phyloP scores from a whole-genome alignment of 2,888 invertebrate genomes.

The Sinelater perroti region DNA sequence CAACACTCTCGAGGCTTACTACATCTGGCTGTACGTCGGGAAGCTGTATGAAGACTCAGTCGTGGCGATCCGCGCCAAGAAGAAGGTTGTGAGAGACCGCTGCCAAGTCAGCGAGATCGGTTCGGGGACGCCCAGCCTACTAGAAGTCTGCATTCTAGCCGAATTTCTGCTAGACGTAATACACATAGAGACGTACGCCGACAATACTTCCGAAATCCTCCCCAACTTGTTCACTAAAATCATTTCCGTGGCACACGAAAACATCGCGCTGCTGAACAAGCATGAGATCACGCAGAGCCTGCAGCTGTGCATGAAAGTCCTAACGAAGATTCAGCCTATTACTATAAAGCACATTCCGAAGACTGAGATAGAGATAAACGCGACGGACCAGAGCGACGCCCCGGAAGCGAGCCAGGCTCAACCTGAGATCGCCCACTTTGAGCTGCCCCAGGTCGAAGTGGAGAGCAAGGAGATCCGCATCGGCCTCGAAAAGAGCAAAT shows the following conservation, averaged over 20 bases:
- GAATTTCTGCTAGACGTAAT: constrained; percentile 81
- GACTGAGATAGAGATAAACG: constrained; percentile 20
- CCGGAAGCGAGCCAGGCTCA: constrained; percentile 6
- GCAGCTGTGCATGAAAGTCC: constrained; percentile 75
- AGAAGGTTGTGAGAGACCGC: constrained; percentile 48
- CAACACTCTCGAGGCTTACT: constrained; percentile 83
- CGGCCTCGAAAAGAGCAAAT: constrained; percentile 71
- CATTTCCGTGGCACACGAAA: constrained; percentile 67
- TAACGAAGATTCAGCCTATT: constrained; percentile 78
- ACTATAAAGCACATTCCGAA: constrained; percentile 54
- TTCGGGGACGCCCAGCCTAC: constrained; percentile 69
- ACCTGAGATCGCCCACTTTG: neutral
- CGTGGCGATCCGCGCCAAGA: constrained; percentile 49
- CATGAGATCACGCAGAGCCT: constrained; percentile 72
- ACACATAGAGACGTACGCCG: constrained; percentile 77
- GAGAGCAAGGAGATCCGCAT: constrained; percentile 43
- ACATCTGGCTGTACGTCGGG: constrained; percentile 84
- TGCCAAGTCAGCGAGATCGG: constrained; percentile 65
- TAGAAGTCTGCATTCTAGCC: constrained; percentile 76
- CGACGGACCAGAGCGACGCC: constrained; percentile 1
- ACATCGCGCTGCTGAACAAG: constrained; percentile 66
- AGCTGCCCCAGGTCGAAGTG: constrained; percentile 17
- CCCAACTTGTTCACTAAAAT: constrained; percentile 79
- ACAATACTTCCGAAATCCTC: constrained; percentile 79
- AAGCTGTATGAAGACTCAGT: constrained; percentile 66